Conservation (phyloP, 2,888 invertebrate species). For the Nomada hirtipes region DNA sequence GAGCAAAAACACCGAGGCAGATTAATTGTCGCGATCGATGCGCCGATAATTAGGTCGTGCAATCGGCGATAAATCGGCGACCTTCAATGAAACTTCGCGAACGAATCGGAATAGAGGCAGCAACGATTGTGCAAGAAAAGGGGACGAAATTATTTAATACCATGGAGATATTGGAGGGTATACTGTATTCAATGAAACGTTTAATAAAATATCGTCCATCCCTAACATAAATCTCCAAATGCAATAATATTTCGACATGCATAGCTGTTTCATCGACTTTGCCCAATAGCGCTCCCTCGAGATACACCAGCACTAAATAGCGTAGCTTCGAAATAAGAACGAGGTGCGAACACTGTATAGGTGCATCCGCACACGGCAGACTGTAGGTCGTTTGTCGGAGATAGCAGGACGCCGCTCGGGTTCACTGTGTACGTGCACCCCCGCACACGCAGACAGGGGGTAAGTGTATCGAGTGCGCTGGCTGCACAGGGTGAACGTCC, state of each 20-base stretch:
- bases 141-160: background rate
- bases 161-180: too few relatives aligned
- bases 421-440: constrained; percentile 43
- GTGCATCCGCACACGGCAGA: constrained; percentile 34
- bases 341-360: constrained; percentile 5
- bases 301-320: background rate
- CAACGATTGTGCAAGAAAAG: constrained; percentile 43
- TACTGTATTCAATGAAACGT: too few relatives aligned
- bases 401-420: constrained; percentile 47
- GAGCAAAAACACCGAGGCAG: constrained; percentile 21
- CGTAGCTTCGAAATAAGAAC: background rate
- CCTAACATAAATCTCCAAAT: too few relatives aligned
- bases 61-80: constrained; percentile 54
- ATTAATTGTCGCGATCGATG: constrained; percentile 60
- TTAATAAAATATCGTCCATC: too few relatives aligned
- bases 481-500: constrained; percentile 78
- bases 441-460: constrained; percentile 52
- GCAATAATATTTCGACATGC: too few relatives aligned
- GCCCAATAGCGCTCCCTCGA: too few relatives aligned
- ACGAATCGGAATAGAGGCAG: background rate
- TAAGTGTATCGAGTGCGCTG: constrained; percentile 74
- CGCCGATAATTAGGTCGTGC: constrained; percentile 62
- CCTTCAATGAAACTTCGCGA: constrained; percentile 30
- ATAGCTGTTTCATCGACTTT: too few relatives aligned
- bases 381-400: constrained; percentile 55